Base-by-base conservation (phyloP, 2,888 invertebrate genomes). In the Alentia gelatinosa region DNA sequence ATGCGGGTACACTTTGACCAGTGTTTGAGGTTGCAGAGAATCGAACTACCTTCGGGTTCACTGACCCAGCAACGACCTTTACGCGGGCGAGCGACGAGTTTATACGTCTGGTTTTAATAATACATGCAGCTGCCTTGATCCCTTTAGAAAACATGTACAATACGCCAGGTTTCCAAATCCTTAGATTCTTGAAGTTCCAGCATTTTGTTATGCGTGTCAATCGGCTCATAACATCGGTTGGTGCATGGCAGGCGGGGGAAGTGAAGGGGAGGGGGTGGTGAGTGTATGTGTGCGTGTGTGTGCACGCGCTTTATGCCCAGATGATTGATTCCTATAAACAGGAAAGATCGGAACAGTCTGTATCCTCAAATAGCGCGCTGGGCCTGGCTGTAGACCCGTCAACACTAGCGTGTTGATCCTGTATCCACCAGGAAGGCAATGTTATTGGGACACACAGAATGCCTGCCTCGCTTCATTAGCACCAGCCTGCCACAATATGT, bases 251-350 rank as follows among this genome's bases (percentile, higher is more conserved):
- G 56, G 9, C n/a, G 56, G 26, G n/a, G 68, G 68, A 30, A 26
- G 23, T 19, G 63, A 68, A 4, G 68, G 30, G 68, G 68, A 4
- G 5, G 68, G 68, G 15, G 68, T 3, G 4, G 68, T 1, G 68
- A n/a, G n/a, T n/a, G n/a, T n/a, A n/a, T n/a, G n/a, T n/a, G n/a
- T 47, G 19, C 19, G 47, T 47, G 9, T 12, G 47, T 47, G 9
- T 47, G 47, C 19, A 47, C 47, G 7, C 9, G 47, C 19, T 19
- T 47, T 47, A 47, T 47, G 7, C 7, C 47, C 47, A 47, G 26
- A 68, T 68, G 30, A 68, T 68, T 68, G 68, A 68, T 68, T 68
- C 30, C 56, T 56, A 56, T 56, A 68, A 26, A 68, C 68, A 68
- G 68, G 68, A 68, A 68, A n/a, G 68, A 68, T 68, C 26, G 30